A percentile compares a stretch with the other conserved stretches of the same genome.
These are phyloP conservation scores for Gonioctena quinquepunctata DNA, from an alignment of 1,140 invertebrate genomes.

Conservation along the genomic window DNA sequence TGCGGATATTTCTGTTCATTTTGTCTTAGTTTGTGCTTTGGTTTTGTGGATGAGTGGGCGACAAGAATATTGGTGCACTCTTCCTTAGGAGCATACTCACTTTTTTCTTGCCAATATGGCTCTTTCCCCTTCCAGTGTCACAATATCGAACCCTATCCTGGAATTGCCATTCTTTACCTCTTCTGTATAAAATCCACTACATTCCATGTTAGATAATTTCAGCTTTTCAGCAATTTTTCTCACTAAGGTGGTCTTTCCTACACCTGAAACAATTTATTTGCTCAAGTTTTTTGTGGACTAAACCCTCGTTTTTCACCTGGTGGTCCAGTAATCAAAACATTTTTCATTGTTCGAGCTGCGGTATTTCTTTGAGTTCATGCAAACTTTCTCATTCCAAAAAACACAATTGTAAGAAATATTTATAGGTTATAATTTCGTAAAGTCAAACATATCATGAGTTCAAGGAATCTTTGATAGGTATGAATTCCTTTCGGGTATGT, in stretches of 20 bases:
- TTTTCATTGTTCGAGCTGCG: constrained; percentile 26
- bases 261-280: constrained; percentile 57
- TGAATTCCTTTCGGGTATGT: too few species aligned
- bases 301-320: constrained; percentile 40
- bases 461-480: too few species aligned
- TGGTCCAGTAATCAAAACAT: constrained; percentile 43
- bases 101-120: constrained; percentile 59
- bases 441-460: too few species aligned
- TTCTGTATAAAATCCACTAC: constrained; percentile 68
- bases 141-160: constrained; percentile 66
- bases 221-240: constrained; percentile 57
- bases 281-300: too few species aligned
- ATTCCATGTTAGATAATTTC: constrained; percentile 46
- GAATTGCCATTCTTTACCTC: constrained; percentile 58
- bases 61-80: too few species aligned
- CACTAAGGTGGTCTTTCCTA: constrained; percentile 68
- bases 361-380: too few species aligned
- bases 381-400: neutral
- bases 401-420: too few species aligned
- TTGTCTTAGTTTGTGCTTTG: too few species aligned
- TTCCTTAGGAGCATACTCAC: too few species aligned
- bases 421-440: too few species aligned
- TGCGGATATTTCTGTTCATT: too few species aligned
- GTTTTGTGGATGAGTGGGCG: too few species aligned
- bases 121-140: constrained; percentile 58